Percentiles rank a stretch among this genome's conserved stretches.
These are phyloP conservation scores for Anolis carolinensis DNA, from an alignment of 2,113 vertebrate species.

Conservation along the genomic window DNA sequence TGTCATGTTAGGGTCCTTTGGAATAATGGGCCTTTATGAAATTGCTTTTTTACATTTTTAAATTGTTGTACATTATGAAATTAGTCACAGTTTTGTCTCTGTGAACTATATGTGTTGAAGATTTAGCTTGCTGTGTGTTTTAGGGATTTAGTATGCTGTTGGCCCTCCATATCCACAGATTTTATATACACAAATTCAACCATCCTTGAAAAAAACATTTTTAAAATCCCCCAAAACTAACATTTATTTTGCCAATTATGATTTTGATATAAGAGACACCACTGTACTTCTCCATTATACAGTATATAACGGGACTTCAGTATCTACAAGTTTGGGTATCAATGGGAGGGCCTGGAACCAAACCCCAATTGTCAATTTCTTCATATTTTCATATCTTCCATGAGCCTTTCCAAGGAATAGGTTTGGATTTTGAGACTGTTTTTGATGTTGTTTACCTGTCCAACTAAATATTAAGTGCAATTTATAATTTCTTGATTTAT, in stretches of 20 bases:
- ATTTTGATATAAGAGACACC: too few relatives aligned
- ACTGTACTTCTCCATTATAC: too few relatives aligned
- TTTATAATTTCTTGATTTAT: slow-evolving; percentile 51
- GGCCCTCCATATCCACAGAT: too few relatives aligned
- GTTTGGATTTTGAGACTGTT: not conserved
- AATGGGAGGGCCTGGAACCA: too few relatives aligned
- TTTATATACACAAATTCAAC: too few relatives aligned
- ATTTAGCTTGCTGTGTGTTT: not conserved
- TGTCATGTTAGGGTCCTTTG: not conserved
- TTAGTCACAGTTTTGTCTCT: slow-evolving; percentile 35
- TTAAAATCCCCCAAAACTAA: too few relatives aligned
- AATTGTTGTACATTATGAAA: slow-evolving; percentile 8
- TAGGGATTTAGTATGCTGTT: not conserved
- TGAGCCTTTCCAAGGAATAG: not conserved
- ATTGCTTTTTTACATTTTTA: slow-evolving; percentile 17
- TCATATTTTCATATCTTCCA: slow-evolving; percentile 23
- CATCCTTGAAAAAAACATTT: too few relatives aligned
- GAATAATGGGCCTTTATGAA: not conserved
- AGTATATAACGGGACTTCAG: too few relatives aligned
- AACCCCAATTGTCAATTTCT: too few relatives aligned
- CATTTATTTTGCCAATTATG: too few relatives aligned
- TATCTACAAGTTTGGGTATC: too few relatives aligned
- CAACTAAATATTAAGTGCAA: slow-evolving; percentile 44
- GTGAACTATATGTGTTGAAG: not conserved
- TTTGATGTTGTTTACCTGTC: slow-evolving; percentile 26